Conservation (phyloP, 2,797 vertebrate genomes). For the Chloroceryle inda region DNA sequence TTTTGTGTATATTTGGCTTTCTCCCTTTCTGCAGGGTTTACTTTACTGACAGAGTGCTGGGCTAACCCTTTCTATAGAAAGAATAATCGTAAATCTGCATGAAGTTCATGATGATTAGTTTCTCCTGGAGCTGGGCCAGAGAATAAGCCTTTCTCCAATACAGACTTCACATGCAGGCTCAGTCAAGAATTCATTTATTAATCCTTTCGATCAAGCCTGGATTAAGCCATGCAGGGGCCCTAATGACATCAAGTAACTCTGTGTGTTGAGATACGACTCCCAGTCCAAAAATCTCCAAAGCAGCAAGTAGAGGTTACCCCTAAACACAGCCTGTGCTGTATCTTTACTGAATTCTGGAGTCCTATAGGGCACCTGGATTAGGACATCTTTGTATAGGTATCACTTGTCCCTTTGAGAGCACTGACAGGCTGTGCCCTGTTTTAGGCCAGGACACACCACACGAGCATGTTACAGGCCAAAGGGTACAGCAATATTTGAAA, state of each 20-base stretch:
- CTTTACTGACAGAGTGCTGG: constrained; percentile 39
- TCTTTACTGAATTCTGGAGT: not conserved
- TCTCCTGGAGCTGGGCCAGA: constrained; percentile 79
- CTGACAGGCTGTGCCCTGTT: not conserved
- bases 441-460: not conserved
- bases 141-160: constrained; percentile 77
- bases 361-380: not conserved
- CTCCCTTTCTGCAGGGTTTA: not conserved
- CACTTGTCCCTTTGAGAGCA: not conserved
- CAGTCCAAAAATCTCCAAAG: not conserved
- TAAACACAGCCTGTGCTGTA: not conserved
- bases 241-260: constrained; percentile 20
- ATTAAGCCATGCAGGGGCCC: constrained; percentile 67
- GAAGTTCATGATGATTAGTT: constrained; percentile 82
- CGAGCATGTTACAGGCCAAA: fast-evolving
- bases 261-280: not conserved
- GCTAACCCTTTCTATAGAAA: constrained; percentile 67
- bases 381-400: not conserved
- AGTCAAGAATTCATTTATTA: constrained; percentile 81
- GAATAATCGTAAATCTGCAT: constrained; percentile 80
- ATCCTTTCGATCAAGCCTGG: constrained; percentile 75
- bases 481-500: not conserved
- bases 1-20: not conserved
- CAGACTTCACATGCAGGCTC: constrained; percentile 73
- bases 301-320: not conserved